These are phyloP conservation scores for Ammospiza nelsoni DNA, from an alignment of 2,113 vertebrate species.

Conservation along the genomic window DNA sequence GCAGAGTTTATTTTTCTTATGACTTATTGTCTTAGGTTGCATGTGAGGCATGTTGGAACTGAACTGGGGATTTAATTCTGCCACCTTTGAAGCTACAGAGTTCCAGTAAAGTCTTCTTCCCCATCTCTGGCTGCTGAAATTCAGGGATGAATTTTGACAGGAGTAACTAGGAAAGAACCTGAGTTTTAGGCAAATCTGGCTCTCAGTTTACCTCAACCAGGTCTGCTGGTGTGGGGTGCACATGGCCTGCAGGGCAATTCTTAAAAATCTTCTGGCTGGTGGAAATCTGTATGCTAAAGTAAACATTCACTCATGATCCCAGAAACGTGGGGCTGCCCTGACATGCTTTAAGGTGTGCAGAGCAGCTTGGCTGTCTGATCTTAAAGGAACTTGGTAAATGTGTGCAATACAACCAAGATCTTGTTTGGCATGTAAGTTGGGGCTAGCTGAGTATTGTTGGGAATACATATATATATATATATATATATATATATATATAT, in stretches of 20 bases:
- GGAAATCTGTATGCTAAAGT: neutral
- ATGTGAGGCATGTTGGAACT: neutral
- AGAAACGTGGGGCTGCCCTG: neutral
- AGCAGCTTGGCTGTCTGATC: neutral
- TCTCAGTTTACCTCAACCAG: neutral
- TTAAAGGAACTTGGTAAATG: neutral
- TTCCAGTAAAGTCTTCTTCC: neutral
- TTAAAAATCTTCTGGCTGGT: neutral
- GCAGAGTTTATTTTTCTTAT: neutral
- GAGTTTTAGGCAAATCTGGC: no score
- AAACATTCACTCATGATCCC: neutral
- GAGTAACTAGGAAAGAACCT: neutral
- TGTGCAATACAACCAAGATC: neutral
- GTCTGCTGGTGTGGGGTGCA: accelerated
- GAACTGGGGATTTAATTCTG: neutral
- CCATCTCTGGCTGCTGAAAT: neutral
- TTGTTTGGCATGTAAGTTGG: neutral
- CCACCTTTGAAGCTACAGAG: neutral
- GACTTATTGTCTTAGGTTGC: neutral
- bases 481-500: no score
- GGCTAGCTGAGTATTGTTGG: neutral
- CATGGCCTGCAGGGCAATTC: neutral
- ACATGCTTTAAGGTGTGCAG: constrained; percentile 20
- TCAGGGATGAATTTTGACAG: neutral
- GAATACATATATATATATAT: neutral